These are phyloP conservation scores for Drosophila bipectinata DNA, from an alignment of 1,140 invertebrate genomes.

Conservation along the genomic window DNA sequence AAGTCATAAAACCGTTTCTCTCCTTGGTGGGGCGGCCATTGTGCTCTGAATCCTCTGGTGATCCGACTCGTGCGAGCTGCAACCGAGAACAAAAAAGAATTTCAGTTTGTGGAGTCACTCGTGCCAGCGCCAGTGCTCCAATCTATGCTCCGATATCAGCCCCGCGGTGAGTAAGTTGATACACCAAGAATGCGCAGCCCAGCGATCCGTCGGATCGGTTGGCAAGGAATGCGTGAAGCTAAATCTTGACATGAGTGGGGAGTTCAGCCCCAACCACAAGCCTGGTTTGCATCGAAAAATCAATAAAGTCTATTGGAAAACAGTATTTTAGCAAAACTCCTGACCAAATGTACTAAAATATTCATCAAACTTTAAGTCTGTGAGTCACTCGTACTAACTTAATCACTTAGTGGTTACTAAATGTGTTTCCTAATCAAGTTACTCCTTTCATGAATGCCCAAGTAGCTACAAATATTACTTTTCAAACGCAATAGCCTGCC, in stretches of 20 bases:
- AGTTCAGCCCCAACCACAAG: not conserved
- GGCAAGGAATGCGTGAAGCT: constrained; percentile 27
- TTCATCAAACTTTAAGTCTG: too few species aligned
- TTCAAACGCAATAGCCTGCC: too few species aligned
- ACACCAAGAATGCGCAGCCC: constrained; percentile 33
- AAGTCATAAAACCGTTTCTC: constrained; percentile 66
- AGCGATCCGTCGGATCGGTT: constrained; percentile 24
- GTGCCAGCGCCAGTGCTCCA: constrained; percentile 15
- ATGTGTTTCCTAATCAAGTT: not conserved
- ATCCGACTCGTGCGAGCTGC: constrained; percentile 34
- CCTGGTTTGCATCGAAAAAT: not conserved
- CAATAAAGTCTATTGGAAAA: too few species aligned
- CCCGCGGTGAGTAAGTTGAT: constrained; percentile 28
- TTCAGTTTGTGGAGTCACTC: constrained; percentile 9
- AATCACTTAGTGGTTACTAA: not conserved
- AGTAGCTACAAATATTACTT: not conserved
- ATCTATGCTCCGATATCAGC: constrained; percentile 34
- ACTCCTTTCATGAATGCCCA: not conserved
- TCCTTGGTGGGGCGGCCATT: constrained; percentile 50
- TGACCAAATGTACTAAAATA: too few species aligned
- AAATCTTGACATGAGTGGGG: constrained; percentile 21
- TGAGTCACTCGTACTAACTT: too few species aligned
- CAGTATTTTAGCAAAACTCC: too few species aligned
- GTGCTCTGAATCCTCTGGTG: constrained; percentile 57
- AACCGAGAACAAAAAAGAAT: constrained; percentile 21